These are phyloP conservation scores for Mus spretus DNA, from an alignment of 2,797 vertebrate species.

Conservation along the genomic window DNA sequence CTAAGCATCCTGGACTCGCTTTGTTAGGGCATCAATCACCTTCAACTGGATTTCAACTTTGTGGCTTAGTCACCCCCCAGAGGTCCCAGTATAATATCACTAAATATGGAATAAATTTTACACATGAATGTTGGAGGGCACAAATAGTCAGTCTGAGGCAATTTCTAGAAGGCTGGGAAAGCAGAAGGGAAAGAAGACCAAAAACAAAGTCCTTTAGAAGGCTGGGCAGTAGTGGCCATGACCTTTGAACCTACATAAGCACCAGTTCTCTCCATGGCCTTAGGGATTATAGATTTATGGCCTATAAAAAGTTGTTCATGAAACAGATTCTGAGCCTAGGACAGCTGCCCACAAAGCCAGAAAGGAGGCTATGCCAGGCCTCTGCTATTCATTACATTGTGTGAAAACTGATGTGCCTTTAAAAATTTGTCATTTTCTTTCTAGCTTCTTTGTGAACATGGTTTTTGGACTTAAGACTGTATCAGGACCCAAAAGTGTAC, in stretches of 20 bases:
- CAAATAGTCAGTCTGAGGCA: background rate
- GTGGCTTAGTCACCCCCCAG: background rate
- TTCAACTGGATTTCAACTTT: background rate
- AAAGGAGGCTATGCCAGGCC: background rate
- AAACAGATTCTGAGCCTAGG: background rate
- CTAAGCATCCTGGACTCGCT: too few species aligned
- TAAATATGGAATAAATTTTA: background rate
- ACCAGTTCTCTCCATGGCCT: background rate
- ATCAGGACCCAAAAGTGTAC: background rate
- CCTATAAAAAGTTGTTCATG: background rate
- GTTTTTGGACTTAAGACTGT: background rate
- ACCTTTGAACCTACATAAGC: background rate
- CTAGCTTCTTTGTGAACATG: conserved; percentile 30
- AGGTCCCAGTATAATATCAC: background rate
- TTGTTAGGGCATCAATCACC: background rate
- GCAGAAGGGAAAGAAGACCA: background rate
- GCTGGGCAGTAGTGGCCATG: background rate
- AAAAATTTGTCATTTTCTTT: background rate
- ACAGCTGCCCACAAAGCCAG: background rate
- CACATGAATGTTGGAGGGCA: background rate
- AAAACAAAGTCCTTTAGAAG: conserved; percentile 33
- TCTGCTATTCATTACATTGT: background rate
- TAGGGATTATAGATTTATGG: background rate
- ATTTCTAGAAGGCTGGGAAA: background rate
- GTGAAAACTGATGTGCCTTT: background rate